Conservation (phyloP, 2,888 invertebrate species). For the Sinelater perroti region DNA sequence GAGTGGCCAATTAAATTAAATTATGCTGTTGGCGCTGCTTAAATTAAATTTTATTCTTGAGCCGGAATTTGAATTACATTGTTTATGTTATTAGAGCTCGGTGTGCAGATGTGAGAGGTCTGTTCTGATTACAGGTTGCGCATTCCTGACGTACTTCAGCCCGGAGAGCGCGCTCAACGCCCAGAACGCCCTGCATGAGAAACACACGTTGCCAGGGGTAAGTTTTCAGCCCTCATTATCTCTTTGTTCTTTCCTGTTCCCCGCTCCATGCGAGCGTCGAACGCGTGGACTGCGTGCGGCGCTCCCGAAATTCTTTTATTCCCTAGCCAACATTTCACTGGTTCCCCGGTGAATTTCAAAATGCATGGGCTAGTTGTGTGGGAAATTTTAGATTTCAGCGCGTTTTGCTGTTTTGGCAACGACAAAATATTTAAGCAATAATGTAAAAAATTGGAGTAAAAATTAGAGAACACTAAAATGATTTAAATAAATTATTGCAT, state of each 20-base stretch:
- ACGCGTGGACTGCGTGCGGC: slow-evolving; percentile 2
- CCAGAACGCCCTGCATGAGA: slow-evolving; percentile 95
- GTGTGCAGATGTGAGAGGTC: slow-evolving; percentile 40
- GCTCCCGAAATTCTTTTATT: slow-evolving; percentile 5
- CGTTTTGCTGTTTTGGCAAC: no score
- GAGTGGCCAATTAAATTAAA: slow-evolving; percentile 41
- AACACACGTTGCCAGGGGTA: slow-evolving; percentile 98
- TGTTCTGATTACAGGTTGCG: slow-evolving; percentile 83
- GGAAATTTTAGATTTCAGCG: no score
- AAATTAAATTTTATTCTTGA: slow-evolving; percentile 44
- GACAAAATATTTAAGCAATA: no score
- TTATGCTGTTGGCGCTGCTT: slow-evolving; percentile 39
- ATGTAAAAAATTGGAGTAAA: no score
- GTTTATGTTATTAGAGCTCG: slow-evolving; percentile 42
- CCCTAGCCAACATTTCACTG: neutral
- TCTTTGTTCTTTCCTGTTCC: slow-evolving; percentile 29
- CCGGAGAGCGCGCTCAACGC: slow-evolving; percentile 95
- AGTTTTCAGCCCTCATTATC: slow-evolving; percentile 62
- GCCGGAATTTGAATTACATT: slow-evolving; percentile 37
- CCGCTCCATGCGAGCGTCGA: slow-evolving; percentile 18
- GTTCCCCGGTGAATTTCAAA: no score
- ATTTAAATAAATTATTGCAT: no score
- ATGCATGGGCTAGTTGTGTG: no score
- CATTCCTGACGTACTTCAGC: slow-evolving; percentile 97
- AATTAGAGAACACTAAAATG: no score